Evolutionary conservation across 2,888 invertebrate genomes (phyloP).

Genomic region (Acanthoscelides obtectus): DNA sequence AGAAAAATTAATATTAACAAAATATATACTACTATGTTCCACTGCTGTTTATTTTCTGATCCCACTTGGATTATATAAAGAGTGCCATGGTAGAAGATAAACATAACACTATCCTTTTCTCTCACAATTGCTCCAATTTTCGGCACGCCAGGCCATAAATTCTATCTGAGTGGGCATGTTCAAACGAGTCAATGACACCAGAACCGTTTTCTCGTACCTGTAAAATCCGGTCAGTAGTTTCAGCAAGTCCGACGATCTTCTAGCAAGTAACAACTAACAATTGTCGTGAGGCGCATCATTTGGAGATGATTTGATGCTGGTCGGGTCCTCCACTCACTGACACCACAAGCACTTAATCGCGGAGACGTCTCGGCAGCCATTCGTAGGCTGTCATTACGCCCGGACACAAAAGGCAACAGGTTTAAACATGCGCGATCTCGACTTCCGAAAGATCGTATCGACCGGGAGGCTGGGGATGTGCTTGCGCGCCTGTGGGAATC

Average conservation of each 20-base stretch:
- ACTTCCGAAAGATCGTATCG: background rate
- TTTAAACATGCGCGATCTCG: constrained; percentile 29
- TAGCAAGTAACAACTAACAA: background rate
- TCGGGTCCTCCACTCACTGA: background rate
- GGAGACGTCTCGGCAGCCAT: background rate
- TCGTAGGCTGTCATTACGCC: background rate
- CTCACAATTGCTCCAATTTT: background rate
- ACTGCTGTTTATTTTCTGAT: too few relatives aligned
- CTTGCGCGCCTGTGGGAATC: background rate
- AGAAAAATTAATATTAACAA: too few relatives aligned
- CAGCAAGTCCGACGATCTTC: background rate
- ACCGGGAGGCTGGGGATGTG: background rate
- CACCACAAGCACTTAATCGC: background rate
- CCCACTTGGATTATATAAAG: too few relatives aligned
- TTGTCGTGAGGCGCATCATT: background rate
- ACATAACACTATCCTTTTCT: background rate
- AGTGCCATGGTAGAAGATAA: too few relatives aligned
- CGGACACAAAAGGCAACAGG: constrained; percentile 35
- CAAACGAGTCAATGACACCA: background rate
- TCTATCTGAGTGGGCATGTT: background rate
- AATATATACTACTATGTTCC: too few relatives aligned
- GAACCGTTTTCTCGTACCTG: background rate
- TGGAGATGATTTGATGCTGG: background rate
- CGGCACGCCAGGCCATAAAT: background rate
- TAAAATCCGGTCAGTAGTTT: background rate